These are phyloP conservation scores for Eulimnadia texana DNA, from an alignment of 1,140 invertebrate species.

Conservation along the genomic window DNA sequence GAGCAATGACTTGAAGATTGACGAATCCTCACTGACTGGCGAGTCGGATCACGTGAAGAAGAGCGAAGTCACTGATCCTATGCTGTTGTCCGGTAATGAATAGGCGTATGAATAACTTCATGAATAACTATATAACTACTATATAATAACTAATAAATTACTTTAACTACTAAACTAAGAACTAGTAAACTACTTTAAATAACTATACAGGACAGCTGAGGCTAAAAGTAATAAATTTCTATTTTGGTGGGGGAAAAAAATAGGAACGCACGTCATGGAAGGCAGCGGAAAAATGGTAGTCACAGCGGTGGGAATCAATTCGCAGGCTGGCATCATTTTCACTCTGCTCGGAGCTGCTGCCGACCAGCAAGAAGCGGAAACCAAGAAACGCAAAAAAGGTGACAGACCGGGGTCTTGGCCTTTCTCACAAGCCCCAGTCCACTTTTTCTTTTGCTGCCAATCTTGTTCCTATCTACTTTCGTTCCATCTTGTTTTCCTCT, in stretches of 20 bases:
- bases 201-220: too few species aligned
- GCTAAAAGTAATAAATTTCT: too few species aligned
- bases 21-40: slow-evolving; percentile 96
- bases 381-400: slow-evolving; percentile 90
- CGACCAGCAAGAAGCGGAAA: slow-evolving; percentile 78
- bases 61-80: slow-evolving; percentile 78
- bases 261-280: slow-evolving; percentile 99
- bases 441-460: background rate
- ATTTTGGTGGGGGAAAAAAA: too few species aligned
- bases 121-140: too few species aligned
- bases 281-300: slow-evolving; percentile 99
- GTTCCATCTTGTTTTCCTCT: background rate
- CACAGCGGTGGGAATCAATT: slow-evolving; percentile 95
- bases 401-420: slow-evolving; percentile 20
- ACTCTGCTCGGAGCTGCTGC: slow-evolving; percentile 90
- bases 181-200: too few species aligned
- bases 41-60: slow-evolving; percentile 99
- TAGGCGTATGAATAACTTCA: background rate
- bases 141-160: too few species aligned
- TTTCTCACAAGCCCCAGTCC: background rate
- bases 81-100: slow-evolving; percentile 72
- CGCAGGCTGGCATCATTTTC: slow-evolving; percentile 99
- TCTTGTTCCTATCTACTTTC: background rate
- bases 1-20: slow-evolving; percentile 97
- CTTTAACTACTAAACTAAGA: too few species aligned